Evolutionary conservation across 2,113 vertebrate species (phyloP).

Genomic region (Pygoscelis adeliae): DNA sequence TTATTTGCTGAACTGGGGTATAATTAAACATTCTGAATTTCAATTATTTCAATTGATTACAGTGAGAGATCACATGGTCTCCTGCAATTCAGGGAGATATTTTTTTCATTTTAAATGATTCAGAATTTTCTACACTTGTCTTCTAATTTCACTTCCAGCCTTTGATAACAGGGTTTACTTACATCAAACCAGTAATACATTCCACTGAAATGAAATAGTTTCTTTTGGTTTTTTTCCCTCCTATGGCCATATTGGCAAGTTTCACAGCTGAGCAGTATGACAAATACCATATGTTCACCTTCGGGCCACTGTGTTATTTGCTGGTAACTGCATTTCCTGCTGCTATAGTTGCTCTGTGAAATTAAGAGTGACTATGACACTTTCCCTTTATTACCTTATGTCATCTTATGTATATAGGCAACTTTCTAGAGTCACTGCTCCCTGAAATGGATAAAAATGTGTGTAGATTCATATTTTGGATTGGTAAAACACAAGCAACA

Average conservation of each 20-base stretch:
- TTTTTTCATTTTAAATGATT: neutral
- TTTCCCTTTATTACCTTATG: slow-evolving; percentile 49
- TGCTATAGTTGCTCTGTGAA: slow-evolving; percentile 45
- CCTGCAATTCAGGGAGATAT: neutral
- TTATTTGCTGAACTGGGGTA: slow-evolving; percentile 11
- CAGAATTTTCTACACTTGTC: neutral
- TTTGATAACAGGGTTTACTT: slow-evolving; percentile 9
- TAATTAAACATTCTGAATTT: slow-evolving; percentile 42
- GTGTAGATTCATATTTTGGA: slow-evolving; percentile 9
- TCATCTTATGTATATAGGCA: slow-evolving; percentile 21
- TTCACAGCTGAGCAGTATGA: slow-evolving; percentile 54
- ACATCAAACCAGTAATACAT: neutral
- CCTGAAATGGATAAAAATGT: slow-evolving; percentile 40
- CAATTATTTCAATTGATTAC: neutral
- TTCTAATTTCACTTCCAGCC: neutral
- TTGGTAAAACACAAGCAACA: neutral
- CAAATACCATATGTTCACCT: slow-evolving; percentile 71
- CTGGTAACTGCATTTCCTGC: slow-evolving; percentile 46
- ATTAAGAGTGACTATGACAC: slow-evolving; percentile 43
- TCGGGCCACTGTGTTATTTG: slow-evolving; percentile 57
- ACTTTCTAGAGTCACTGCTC: slow-evolving; percentile 36
- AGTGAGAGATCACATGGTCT: neutral
- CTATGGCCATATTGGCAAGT: slow-evolving; percentile 8
- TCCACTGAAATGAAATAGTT: neutral
- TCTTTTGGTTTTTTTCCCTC: neutral